These are phyloP conservation scores for Agrotis ipsilon DNA, from an alignment of 2,888 invertebrate species.

Conservation along the genomic window DNA sequence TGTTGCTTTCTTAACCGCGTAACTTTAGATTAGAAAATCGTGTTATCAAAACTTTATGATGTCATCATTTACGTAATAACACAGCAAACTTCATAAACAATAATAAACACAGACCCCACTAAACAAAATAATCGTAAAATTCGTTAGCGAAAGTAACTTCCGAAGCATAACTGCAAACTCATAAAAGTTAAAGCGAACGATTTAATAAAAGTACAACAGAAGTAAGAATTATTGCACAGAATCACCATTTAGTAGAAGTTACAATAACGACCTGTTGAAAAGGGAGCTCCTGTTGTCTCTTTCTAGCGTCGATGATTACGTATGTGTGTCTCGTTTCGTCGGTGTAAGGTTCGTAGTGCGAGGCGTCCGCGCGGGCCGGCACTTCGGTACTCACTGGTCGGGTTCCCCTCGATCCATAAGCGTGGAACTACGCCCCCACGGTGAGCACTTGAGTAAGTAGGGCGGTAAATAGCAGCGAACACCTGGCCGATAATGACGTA, in stretches of 20 bases:
- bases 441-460: constrained; percentile 83
- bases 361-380: constrained; percentile 86
- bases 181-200: constrained; percentile 78
- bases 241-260: constrained; percentile 87
- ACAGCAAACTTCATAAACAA: constrained; percentile 57
- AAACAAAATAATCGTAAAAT: constrained; percentile 65
- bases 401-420: constrained; percentile 85
- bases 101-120: constrained; percentile 53
- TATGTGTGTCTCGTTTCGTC: constrained; percentile 80
- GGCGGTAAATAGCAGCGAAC: constrained; percentile 87
- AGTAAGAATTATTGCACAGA: constrained; percentile 85
- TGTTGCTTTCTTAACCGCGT: not conserved
- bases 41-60: constrained; percentile 32
- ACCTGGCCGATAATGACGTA: constrained; percentile 82
- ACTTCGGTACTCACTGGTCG: constrained; percentile 85
- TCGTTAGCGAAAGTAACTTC: constrained; percentile 64
- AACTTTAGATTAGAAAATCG: constrained; percentile 5
- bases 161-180: constrained; percentile 70
- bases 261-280: constrained; percentile 91
- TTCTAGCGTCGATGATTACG: constrained; percentile 74
- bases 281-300: constrained; percentile 79
- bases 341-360: constrained; percentile 67
- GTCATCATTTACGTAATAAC: constrained; percentile 27
- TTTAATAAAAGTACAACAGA: constrained; percentile 79
- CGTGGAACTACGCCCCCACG: constrained; percentile 80